Conservation (phyloP, 2,797 vertebrate genomes). For the Dendrocincla tyrannina region DNA sequence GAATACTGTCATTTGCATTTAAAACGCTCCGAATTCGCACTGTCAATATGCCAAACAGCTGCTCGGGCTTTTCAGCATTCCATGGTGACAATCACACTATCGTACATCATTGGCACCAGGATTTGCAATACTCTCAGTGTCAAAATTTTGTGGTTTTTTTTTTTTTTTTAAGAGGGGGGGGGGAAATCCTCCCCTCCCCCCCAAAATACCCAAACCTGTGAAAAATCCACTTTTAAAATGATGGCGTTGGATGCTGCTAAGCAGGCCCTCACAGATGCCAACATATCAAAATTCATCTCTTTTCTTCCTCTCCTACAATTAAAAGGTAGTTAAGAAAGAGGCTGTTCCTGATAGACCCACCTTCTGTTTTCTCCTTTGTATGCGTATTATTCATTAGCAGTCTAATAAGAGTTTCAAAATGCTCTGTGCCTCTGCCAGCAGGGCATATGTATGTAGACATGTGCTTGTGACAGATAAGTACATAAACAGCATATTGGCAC, state of each 20-base stretch:
- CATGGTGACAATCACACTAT: slow-evolving; percentile 79
- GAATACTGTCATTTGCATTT: slow-evolving; percentile 76
- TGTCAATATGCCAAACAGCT: slow-evolving; percentile 80
- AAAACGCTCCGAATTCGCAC: slow-evolving; percentile 75
- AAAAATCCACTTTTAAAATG: slow-evolving; percentile 70
- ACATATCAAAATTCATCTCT: slow-evolving; percentile 67
- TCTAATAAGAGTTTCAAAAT: slow-evolving; percentile 70
- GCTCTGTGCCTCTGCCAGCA: slow-evolving; percentile 73
- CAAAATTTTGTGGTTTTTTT: slow-evolving; percentile 50
- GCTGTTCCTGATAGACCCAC: slow-evolving; percentile 71
- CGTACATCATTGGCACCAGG: slow-evolving; percentile 76
- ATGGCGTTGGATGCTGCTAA: slow-evolving; percentile 57
- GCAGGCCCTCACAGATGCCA: slow-evolving; percentile 73
- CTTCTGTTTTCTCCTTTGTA: slow-evolving; percentile 74
- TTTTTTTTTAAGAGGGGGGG: neutral
- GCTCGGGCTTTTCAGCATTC: slow-evolving; percentile 80
- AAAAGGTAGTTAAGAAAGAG: slow-evolving; percentile 75
- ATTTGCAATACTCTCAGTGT: slow-evolving; percentile 78
- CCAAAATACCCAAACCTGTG: slow-evolving; percentile 71
- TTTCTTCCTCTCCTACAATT: slow-evolving; percentile 74
- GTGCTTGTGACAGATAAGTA: slow-evolving; percentile 77
- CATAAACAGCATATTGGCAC: slow-evolving; percentile 77
- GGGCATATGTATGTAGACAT: slow-evolving; percentile 78
- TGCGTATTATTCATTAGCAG: slow-evolving; percentile 77
- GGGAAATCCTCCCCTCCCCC: neutral